Evolutionary conservation across 2,797 vertebrate species (phyloP), one percentile per base, ranked within the genome.

Genomic region (Alcedo quadribrachys): DNA sequence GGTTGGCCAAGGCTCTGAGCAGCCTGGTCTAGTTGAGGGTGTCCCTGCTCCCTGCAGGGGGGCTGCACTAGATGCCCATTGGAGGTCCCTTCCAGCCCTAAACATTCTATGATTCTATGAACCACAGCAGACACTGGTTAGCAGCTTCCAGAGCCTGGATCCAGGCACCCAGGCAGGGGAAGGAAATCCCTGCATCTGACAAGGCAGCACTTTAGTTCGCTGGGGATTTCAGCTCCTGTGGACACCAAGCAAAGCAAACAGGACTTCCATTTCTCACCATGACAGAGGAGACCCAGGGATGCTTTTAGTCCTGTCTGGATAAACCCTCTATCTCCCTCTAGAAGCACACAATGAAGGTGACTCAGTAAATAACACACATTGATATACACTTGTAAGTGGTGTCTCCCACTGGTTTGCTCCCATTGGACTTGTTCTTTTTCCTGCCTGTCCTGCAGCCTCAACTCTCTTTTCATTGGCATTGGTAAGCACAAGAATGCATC

Each of bases 131-230:
- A 18, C 3, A 6, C 45, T n/a, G 37, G 57, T 19, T 32, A 54
- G 57, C 28, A 83, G 42, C 42, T 76, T 80, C 54, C 66, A 62
- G 75, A n/a, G 43, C 40, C 67, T 54, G 24, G n/a, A 78, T 45
- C 12, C 19, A n/a, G 55, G 27, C 27, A 21, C 18, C 8, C 55
- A 57, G 20, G 28, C 28, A 66, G 27, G 8, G 21, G 20, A 60
- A 58, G n/a, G 45, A 54, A 30, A 65, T 48, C 8, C 24, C 28
- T 0, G 0, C 7, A 9, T 24, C 25, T 50, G 6, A 33, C 33
- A 48, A 50, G 21, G 33, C 24, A 60, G 15, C 2, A 2, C 12
- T 40, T 42, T 24, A 22, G 9, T 15, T 58, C 62, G 27, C 7
- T 2, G 4, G 10, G 27, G n/a, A 51, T 79, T 74, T 54, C 67